These are phyloP conservation scores for Protobothrops flavoviridis DNA, from an alignment of 2,113 vertebrate genomes.

Conservation along the genomic window DNA sequence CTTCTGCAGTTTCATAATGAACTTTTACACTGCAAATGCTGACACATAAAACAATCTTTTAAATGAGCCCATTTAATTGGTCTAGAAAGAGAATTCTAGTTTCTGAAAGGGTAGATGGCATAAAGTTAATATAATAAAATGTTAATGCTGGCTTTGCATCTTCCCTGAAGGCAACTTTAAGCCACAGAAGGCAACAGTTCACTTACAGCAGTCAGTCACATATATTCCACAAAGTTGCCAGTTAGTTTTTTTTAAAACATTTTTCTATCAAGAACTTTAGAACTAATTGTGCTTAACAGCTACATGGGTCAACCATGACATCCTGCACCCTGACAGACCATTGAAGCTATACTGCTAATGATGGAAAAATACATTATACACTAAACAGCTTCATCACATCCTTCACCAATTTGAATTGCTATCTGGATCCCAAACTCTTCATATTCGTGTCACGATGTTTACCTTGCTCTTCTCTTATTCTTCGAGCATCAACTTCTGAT, in stretches of 20 bases:
- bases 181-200: neutral
- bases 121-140: conserved; percentile 29
- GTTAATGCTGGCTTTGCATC: conserved; percentile 27
- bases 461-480: neutral
- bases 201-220: neutral
- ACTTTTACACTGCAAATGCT: conserved; percentile 14
- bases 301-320: neutral
- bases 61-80: conserved; percentile 1
- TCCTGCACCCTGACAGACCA: neutral
- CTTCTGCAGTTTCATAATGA: neutral
- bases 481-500: neutral
- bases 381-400: neutral
- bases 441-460: neutral
- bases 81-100: conserved; percentile 5
- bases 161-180: neutral
- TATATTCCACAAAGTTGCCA: neutral
- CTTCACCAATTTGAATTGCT: neutral
- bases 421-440: neutral
- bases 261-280: neutral
- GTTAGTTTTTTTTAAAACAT: neutral
- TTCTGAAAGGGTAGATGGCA: conserved; percentile 16
- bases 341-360: neutral
- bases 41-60: conserved; percentile 12
- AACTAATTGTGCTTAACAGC: neutral
- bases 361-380: neutral